Evolutionary conservation across 2,888 invertebrate genomes (phyloP).

Genomic region (Trissolcus japonicus): DNA sequence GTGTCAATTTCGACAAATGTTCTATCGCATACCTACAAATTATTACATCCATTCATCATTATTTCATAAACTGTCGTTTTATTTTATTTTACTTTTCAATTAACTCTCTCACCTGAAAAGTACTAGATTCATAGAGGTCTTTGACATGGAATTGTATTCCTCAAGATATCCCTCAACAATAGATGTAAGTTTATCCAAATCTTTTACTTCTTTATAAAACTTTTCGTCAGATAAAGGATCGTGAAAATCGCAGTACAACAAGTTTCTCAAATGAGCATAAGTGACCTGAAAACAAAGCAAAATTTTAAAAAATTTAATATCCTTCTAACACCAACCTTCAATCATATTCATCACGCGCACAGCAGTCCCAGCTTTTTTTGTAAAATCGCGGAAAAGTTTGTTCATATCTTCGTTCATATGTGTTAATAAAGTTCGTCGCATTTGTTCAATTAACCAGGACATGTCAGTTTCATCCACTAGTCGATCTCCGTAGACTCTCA

Average conservation of each 20-base stretch:
- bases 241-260: slow-evolving; percentile 96
- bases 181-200: slow-evolving; percentile 85
- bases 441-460: slow-evolving; percentile 86
- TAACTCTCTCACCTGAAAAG: slow-evolving; percentile 82
- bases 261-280: slow-evolving; percentile 84
- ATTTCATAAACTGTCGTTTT: neutral
- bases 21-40: slow-evolving; percentile 90
- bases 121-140: slow-evolving; percentile 96
- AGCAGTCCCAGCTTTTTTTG: slow-evolving; percentile 6
- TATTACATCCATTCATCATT: neutral
- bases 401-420: slow-evolving; percentile 84
- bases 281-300: slow-evolving; percentile 58
- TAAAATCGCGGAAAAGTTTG: slow-evolving; percentile 83
- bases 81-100: neutral
- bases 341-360: neutral
- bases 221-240: slow-evolving; percentile 82
- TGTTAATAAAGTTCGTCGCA: slow-evolving; percentile 80
- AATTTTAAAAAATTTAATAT: neutral
- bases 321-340: neutral
- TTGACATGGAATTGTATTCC: slow-evolving; percentile 96
- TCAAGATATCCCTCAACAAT: slow-evolving; percentile 91
- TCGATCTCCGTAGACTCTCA: slow-evolving; percentile 94
- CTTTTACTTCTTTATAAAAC: slow-evolving; percentile 84
- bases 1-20: slow-evolving; percentile 92
- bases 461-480: slow-evolving; percentile 89